These are phyloP conservation scores for Rhizoglyphus robini DNA, from an alignment of 1,140 invertebrate genomes.

Conservation along the genomic window DNA sequence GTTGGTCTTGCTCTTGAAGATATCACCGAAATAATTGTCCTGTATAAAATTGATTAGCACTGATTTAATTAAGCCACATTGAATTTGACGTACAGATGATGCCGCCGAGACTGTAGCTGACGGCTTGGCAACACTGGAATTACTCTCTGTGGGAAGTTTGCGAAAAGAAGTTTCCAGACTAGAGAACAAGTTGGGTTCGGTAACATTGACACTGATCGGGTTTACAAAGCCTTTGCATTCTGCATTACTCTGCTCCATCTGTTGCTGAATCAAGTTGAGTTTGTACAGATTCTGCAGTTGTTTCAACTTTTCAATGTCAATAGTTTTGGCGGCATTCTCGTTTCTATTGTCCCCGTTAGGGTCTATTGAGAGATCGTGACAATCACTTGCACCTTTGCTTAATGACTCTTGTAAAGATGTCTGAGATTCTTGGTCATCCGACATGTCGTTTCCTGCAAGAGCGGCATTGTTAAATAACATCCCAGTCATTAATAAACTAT, in stretches of 20 bases:
- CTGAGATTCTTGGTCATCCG: background rate
- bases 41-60: background rate
- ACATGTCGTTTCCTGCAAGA: background rate
- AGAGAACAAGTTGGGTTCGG: no score
- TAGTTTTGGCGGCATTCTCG: background rate
- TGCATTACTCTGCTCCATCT: background rate
- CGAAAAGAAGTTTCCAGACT: no score
- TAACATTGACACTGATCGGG: background rate
- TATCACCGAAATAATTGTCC: background rate
- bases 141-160: background rate
- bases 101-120: background rate
- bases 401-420: background rate
- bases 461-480: no score
- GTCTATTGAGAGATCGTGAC: background rate
- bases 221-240: background rate
- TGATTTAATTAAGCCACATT: background rate
- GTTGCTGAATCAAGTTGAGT: background rate
- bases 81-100: background rate
- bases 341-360: background rate
- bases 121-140: background rate
- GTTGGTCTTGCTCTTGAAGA: background rate
- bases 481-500: no score
- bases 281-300: conserved; percentile 8
- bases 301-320: conserved; percentile 12
- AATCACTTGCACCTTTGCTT: background rate